phyloP scores from a whole-genome alignment of 1,140 invertebrate species.

The Nasonia vitripennis region DNA sequence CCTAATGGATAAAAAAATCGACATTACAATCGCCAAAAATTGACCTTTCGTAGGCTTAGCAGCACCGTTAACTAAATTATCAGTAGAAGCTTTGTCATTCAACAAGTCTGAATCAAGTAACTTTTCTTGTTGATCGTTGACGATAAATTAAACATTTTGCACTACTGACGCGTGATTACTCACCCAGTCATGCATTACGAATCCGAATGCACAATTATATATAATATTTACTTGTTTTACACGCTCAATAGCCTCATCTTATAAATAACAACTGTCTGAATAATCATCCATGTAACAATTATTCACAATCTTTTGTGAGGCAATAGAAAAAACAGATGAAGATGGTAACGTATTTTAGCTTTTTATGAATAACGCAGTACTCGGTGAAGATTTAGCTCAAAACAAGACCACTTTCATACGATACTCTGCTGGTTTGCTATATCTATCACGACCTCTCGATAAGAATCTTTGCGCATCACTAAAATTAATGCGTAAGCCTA shows the following conservation, averaged over 20 bases:
- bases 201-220: neutral
- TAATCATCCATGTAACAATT: neutral
- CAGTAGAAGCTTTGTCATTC: too few species aligned
- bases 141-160: neutral
- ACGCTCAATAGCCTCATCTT: neutral
- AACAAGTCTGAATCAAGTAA: too few species aligned
- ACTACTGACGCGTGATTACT: neutral
- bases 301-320: neutral
- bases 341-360: neutral
- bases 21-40: neutral
- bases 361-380: neutral
- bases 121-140: too few species aligned
- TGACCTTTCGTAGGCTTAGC: neutral
- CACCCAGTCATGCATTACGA: neutral
- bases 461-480: too few species aligned
- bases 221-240: neutral
- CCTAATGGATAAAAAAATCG: slow-evolving; percentile 1
- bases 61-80: neutral
- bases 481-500: too few species aligned
- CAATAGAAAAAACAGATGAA: neutral
- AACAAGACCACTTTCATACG: too few species aligned
- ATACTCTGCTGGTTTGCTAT: too few species aligned
- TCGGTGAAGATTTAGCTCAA: neutral
- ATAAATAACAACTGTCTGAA: neutral
- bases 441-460: too few species aligned